These are phyloP conservation scores for Rhombomys opimus DNA, from an alignment of 2,113 vertebrate species.

Conservation along the genomic window DNA sequence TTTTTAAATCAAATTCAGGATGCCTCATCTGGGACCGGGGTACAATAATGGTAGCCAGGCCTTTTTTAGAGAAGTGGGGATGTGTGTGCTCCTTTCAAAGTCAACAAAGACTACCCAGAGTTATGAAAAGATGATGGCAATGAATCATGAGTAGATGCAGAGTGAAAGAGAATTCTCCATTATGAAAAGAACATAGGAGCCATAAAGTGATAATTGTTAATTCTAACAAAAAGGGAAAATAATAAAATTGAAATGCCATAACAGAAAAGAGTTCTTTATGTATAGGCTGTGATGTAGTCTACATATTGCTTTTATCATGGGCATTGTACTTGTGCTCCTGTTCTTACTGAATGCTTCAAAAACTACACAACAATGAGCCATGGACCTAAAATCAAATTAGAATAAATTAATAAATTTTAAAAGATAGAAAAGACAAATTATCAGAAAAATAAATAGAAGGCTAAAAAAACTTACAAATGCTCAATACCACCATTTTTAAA, in stretches of 20 bases:
- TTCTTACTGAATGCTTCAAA: not conserved
- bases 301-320: not conserved
- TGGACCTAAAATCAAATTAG: not conserved
- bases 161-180: not conserved
- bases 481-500: not conserved
- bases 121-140: not conserved
- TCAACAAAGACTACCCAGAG: constrained; percentile 1
- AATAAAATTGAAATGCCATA: not conserved
- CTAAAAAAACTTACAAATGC: not conserved
- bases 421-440: not conserved
- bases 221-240: not conserved
- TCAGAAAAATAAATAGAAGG: constrained; percentile 36
- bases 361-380: not conserved
- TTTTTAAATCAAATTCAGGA: constrained; percentile 46
- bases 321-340: not conserved
- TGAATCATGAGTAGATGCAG: not conserved
- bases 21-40: not conserved
- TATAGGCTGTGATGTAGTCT: not conserved
- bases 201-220: not conserved
- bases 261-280: not conserved
- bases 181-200: not conserved
- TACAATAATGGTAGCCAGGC: not conserved
- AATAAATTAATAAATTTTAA: not conserved
- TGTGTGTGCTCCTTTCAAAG: not conserved
- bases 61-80: not conserved